phyloP scores from a whole-genome alignment of 2,797 vertebrate genomes.

The Alca torda region DNA sequence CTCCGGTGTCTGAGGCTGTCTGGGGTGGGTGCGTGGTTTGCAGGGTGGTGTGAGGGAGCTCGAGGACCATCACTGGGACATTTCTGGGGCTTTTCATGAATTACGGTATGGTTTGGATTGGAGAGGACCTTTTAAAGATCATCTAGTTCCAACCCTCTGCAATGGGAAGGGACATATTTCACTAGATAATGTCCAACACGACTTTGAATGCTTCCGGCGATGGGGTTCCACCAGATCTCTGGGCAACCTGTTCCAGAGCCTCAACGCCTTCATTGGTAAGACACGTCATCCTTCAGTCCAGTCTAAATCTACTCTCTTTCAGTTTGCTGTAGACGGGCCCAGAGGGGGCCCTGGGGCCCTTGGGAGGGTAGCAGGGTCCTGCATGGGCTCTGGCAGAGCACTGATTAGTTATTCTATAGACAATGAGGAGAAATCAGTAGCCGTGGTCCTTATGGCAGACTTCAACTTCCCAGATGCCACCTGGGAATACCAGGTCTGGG shows the following conservation, averaged over 20 bases:
- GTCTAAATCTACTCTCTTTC: background rate
- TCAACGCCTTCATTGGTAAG: background rate
- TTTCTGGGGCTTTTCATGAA: background rate
- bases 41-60: background rate
- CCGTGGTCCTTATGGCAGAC: background rate
- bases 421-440: background rate
- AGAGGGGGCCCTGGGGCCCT: accelerated
- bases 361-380: background rate
- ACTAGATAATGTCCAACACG: too few relatives aligned
- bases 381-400: background rate
- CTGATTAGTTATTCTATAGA: background rate
- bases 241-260: background rate
- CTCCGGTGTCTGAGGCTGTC: background rate
- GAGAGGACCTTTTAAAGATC: background rate
- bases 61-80: accelerated
- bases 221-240: background rate
- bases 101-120: background rate
- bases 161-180: too few relatives aligned
- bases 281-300: background rate
- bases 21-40: too few relatives aligned
- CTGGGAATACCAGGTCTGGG: background rate
- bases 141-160: background rate
- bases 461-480: background rate
- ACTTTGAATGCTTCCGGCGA: background rate
- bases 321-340: background rate